Evolutionary conservation across 2,797 vertebrate species (phyloP).

Genomic region (Luscinia megarhynchos): DNA sequence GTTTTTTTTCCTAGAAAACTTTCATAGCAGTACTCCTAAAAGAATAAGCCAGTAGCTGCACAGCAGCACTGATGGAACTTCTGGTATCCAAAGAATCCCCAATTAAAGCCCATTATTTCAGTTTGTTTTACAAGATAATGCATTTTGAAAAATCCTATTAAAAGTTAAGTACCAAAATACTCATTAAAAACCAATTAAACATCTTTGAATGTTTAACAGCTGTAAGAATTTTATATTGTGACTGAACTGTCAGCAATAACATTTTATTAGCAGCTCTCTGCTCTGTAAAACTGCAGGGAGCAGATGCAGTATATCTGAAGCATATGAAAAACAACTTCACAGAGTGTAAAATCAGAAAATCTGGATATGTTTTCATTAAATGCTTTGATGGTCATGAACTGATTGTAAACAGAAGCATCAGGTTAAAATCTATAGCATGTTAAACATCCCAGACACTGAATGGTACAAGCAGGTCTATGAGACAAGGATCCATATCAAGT

Average conservation of each 20-base stretch:
- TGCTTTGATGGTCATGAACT: neutral
- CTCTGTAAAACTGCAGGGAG: neutral
- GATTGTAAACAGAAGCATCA: neutral
- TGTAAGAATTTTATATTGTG: neutral
- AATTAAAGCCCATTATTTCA: neutral
- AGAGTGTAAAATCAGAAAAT: neutral
- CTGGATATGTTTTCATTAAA: neutral
- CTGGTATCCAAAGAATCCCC: neutral
- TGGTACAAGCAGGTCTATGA: neutral
- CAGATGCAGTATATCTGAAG: neutral
- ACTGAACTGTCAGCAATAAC: neutral
- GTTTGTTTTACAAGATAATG: neutral
- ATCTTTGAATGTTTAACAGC: neutral
- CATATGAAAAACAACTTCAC: neutral
- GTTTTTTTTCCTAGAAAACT: neutral
- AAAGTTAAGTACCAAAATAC: neutral
- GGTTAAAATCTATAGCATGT: neutral
- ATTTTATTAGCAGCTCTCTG: neutral
- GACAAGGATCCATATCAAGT: neutral
- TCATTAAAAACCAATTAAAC: conserved; percentile 29
- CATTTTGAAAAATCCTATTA: neutral
- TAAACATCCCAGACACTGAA: neutral
- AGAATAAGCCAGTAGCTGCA: neutral
- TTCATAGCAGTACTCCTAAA: neutral
- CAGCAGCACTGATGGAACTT: neutral